These are phyloP conservation scores for Caenorhabditis virilis DNA, from an alignment of 2,888 invertebrate genomes.

Conservation along the genomic window DNA sequence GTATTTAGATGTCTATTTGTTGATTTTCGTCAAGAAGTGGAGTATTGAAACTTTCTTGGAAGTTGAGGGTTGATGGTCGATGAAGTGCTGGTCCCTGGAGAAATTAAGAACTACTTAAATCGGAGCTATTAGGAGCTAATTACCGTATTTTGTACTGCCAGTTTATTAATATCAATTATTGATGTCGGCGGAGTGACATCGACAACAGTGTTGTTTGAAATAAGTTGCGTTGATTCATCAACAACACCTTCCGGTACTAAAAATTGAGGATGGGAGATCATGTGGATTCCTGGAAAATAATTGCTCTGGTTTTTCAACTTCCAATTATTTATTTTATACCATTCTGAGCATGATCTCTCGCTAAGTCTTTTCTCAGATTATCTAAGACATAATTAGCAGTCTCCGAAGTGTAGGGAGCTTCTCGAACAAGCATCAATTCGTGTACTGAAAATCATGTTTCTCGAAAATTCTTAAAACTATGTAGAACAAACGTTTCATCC, in stretches of 20 bases:
- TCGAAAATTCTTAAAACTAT: not conserved
- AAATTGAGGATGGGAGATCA: slow-evolving; percentile 19
- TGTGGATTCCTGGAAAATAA: not conserved
- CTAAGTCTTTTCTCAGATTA: slow-evolving; percentile 22
- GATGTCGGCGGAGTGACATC: slow-evolving; percentile 29
- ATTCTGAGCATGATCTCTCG: slow-evolving; percentile 10
- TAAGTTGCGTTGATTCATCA: slow-evolving; percentile 11
- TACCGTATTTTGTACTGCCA: slow-evolving; percentile 33
- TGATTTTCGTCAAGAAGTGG: slow-evolving; percentile 2
- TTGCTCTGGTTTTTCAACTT: not conserved
- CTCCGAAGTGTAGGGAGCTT: slow-evolving; percentile 22
- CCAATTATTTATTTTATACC: not conserved
- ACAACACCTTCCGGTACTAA: slow-evolving; percentile 9
- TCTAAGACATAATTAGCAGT: slow-evolving; percentile 13
- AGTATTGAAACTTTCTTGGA: slow-evolving; percentile 17
- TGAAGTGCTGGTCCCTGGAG: slow-evolving; percentile 32
- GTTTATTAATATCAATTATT: slow-evolving; percentile 15
- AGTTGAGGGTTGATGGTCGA: slow-evolving; percentile 25
- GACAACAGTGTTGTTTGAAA: slow-evolving; percentile 3
- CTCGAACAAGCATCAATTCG: slow-evolving; percentile 27
- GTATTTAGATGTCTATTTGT: too few species aligned
- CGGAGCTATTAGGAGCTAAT: not conserved
- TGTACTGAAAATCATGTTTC: slow-evolving; percentile 20
- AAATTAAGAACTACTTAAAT: not conserved
- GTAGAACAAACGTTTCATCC: slow-evolving; percentile 16